Evolutionary conservation across 1,140 invertebrate species (phyloP).

Genomic region (Pseudomyrmex gracilis): DNA sequence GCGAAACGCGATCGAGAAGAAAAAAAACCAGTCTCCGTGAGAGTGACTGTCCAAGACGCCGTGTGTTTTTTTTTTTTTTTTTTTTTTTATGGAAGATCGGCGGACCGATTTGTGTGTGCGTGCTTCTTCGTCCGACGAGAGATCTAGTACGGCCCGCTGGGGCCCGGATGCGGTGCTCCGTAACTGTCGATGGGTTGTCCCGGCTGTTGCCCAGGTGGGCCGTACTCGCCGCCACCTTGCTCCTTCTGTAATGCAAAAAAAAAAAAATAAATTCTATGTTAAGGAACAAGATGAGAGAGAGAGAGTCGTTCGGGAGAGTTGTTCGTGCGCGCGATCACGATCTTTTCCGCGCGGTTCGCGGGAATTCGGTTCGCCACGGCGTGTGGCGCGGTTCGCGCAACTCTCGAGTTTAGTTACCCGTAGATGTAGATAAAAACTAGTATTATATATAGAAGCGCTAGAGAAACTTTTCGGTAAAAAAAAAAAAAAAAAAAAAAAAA

Average conservation of each 20-base stretch:
- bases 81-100: neutral
- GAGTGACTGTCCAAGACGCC: neutral
- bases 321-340: no score
- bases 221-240: constrained; percentile 81
- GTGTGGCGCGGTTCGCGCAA: no score
- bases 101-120: neutral
- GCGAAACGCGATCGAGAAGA: constrained; percentile 24
- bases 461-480: no score
- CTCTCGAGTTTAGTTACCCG: no score
- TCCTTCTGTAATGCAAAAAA: constrained; percentile 77
- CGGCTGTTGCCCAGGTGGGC: constrained; percentile 80
- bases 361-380: no score
- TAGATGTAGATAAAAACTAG: no score
- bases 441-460: no score
- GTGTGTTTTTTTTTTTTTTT: no score
- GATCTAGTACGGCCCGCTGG: constrained; percentile 78
- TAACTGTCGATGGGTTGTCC: constrained; percentile 80
- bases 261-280: constrained; percentile 11
- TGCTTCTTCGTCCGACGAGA: neutral
- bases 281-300: neutral
- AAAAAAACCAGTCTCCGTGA: no score
- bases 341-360: no score
- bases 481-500: no score
- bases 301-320: neutral
- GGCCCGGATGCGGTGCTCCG: constrained; percentile 79